Conservation (phyloP, 2,113 vertebrate species). For the Alethe castanea region DNA sequence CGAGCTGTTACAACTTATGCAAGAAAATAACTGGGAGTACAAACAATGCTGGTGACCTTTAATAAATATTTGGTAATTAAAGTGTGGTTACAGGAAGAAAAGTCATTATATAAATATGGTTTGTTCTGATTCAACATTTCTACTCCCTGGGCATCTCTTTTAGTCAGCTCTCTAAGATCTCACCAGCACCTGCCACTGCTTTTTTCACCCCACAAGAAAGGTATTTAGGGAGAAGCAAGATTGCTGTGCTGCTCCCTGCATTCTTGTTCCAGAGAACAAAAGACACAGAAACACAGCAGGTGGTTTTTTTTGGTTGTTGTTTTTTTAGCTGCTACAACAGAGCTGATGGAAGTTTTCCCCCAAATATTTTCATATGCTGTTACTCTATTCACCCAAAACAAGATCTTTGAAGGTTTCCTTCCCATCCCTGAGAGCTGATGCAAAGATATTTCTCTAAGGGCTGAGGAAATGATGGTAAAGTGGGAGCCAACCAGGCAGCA, state of each 20-base stretch:
- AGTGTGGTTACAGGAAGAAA: conserved; percentile 20
- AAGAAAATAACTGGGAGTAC: not conserved
- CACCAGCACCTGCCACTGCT: not conserved
- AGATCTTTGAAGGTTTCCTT: not conserved
- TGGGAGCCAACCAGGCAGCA: not conserved
- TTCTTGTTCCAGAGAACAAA: not conserved
- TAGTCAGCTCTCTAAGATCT: not conserved
- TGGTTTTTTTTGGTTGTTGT: not conserved
- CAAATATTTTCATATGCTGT: not conserved
- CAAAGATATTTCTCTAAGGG: not conserved
- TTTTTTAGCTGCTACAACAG: not conserved
- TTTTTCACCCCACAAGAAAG: not conserved
- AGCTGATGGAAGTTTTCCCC: not conserved
- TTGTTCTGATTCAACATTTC: conserved; percentile 33
- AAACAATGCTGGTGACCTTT: conserved; percentile 50
- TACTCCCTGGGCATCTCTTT: not conserved
- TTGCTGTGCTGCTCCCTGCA: not conserved
- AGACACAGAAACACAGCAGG: conserved; percentile 13
- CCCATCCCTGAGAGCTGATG: not conserved
- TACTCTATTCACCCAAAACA: not conserved
- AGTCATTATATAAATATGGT: not conserved
- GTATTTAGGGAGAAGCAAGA: not conserved
- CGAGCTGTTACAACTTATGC: not conserved
- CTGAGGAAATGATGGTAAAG: not conserved
- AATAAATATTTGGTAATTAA: conserved; percentile 45